Evolutionary conservation across 2,113 vertebrate species (phyloP).

Genomic region (Macquaria ambigua): DNA sequence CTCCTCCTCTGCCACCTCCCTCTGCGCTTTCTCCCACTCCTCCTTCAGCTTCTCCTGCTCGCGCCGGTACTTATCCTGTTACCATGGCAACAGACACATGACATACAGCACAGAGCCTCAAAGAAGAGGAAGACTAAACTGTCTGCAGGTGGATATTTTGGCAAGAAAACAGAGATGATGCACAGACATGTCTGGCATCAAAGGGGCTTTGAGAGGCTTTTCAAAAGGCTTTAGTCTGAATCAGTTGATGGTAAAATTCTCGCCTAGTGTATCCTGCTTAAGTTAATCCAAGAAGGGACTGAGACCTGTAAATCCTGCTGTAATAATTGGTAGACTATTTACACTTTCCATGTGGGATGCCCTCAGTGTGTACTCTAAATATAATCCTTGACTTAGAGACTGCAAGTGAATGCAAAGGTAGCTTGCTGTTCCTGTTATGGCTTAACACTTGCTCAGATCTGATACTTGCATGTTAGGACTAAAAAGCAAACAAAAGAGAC

Average conservation of each 20-base stretch:
- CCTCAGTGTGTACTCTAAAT: background rate
- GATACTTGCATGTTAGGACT: constrained; percentile 22
- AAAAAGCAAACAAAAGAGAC: constrained; percentile 44
- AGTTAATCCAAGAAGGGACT: background rate
- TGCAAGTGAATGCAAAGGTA: background rate
- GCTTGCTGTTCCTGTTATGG: background rate
- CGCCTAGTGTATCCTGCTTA: background rate
- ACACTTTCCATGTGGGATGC: background rate
- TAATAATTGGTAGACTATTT: background rate
- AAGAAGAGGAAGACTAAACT: constrained; percentile 20
- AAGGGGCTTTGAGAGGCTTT: background rate
- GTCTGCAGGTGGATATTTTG: constrained; percentile 17
- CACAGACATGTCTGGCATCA: background rate
- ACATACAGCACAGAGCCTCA: constrained; percentile 60
- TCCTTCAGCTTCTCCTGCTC: constrained; percentile 96
- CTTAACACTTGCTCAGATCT: constrained; percentile 14
- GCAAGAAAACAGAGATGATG: constrained; percentile 5
- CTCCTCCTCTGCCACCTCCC: constrained; percentile 96
- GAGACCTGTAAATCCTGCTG: background rate
- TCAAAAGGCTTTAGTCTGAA: background rate
- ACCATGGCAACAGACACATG: constrained; percentile 74
- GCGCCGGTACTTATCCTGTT: constrained; percentile 93
- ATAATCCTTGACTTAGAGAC: background rate
- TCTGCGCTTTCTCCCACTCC: constrained; percentile 97
- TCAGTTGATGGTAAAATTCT: background rate